These are phyloP conservation scores for Chirona hameri DNA, from an alignment of 2,888 invertebrate genomes.

Conservation along the genomic window DNA sequence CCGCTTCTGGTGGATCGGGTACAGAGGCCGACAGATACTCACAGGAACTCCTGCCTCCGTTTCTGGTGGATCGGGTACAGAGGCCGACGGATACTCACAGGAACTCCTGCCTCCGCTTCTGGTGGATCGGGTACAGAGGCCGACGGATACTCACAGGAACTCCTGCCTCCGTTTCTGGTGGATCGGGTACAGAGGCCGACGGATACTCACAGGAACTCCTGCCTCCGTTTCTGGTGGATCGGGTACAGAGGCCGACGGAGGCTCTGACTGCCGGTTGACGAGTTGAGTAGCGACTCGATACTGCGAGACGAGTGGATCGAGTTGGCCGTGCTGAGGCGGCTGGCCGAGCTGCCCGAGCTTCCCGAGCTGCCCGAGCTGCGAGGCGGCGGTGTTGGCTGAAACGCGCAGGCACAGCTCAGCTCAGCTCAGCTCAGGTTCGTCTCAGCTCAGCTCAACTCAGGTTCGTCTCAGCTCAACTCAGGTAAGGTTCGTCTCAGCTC, in stretches of 20 bases:
- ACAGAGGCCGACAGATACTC: too few relatives aligned
- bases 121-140: too few relatives aligned
- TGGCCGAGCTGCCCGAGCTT: constrained; percentile 41
- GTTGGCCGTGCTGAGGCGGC: background rate
- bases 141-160: too few relatives aligned
- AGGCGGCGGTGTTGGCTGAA: constrained; percentile 38
- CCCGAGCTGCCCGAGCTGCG: constrained; percentile 40
- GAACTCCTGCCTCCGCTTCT: too few relatives aligned
- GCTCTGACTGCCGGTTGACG: background rate
- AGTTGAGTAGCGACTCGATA: constrained; percentile 28
- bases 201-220: constrained; percentile 49
- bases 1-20: too few relatives aligned
- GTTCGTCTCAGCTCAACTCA: background rate
- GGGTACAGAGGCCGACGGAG: constrained; percentile 42
- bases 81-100: too few relatives aligned
- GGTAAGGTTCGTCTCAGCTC: background rate
- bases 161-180: too few relatives aligned
- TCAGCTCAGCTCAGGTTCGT: too few relatives aligned
- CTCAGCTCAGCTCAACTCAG: too few relatives aligned
- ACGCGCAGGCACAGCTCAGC: constrained; percentile 29
- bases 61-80: too few relatives aligned
- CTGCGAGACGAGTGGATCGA: constrained; percentile 30
- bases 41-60: too few relatives aligned
- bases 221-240: constrained; percentile 45
- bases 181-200: too few relatives aligned